Base-by-base conservation (phyloP, 1,140 invertebrate species). In the Conus betulinus region DNA sequence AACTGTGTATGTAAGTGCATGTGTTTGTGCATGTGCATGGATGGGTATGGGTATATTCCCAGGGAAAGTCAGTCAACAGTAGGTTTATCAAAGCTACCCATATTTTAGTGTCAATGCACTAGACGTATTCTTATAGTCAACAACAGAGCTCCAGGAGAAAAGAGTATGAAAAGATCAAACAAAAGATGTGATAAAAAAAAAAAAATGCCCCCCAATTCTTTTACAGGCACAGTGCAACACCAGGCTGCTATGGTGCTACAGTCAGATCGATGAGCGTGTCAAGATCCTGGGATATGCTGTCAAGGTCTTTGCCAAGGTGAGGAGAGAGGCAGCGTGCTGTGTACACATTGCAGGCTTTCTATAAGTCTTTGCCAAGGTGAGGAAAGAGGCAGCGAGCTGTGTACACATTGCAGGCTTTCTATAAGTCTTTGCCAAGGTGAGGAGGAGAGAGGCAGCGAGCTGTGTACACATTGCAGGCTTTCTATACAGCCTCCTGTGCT, bases 361-460 rank as follows among this genome's bases (percentile, higher is more conserved):
- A n/a, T n/a, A 97, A n/a, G 94, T 95, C 55, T 96, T 97, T 93
- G 96, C 96, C 6, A 97, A 97, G 94, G 95, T 96, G 91, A 90
- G 53, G 79, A 0, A 6, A 7, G 67, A 63, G 11, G 67, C 20
- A 20, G 15, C 0, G 15, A 5, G 67, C 13, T 71, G 67, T 13
- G 8, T 20, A 60, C 8, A 60, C 57, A 39, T 39, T 39, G 39
- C 3, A 39, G 39, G n/a, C n/a, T n/a, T n/a, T n/a, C n/a, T n/a
- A n/a, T n/a, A n/a, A n/a, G n/a, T n/a, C n/a, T n/a, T n/a, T n/a
- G n/a, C n/a, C n/a, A n/a, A n/a, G n/a, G n/a, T n/a, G n/a, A n/a
- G n/a, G n/a, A n/a, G n/a, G n/a, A n/a, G n/a, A n/a, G n/a, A n/a
- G n/a, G n/a, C n/a, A n/a, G n/a, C n/a, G n/a, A n/a, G n/a, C n/a